Evolutionary conservation across 1,140 invertebrate genomes (phyloP), one percentile per base, ranked within the genome.

Genomic region (Magallana gigas): DNA sequence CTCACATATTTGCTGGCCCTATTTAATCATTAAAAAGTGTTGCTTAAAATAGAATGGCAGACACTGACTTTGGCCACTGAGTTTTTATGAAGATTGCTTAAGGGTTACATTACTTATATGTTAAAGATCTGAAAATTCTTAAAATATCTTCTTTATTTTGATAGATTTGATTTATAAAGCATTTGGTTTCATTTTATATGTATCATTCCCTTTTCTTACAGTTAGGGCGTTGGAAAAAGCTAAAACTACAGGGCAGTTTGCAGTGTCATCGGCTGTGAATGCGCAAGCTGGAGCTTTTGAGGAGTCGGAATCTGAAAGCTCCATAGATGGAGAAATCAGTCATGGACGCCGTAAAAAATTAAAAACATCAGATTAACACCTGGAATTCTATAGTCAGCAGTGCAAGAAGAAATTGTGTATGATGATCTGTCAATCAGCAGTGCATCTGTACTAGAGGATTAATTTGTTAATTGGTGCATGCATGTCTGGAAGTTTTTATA

Each of bases 181-280:
- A 48, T 48, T 48, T 48, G 36, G 3, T 48, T 48, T 48, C 36
- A 48, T 4, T 48, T 48, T 1, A 48, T 4, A 48, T 81, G 60
- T 59, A 58, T 57, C 76, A 29, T 68, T 57, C 58, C 87, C 89
- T 84, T 60, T 87, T 91, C 84, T 95, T 96, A 29, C 92, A 97
- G 96, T 97, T 94, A 96, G 96, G 84, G 96, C 96, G 14, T 94
- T 97, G 91, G 97, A 97, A 91, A 96, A 96, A 94, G 96, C 96
- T 6, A 96, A 96, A 93, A 94, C 95, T 86, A 96, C 96, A 59
- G 96, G 96, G 9, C 96, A 96, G 90, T 96, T 96, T 94, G 95
- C 96, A 76, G 86, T 85, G 18, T 71, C 62, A 36, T 59, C 56
- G 9, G 18, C 82, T 71, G 80, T 64, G 6, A 76, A 60, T 71